Percentiles rank a stretch among this genome's conserved stretches.
Evolutionary conservation across 2,113 vertebrate species (phyloP).

Genomic region (Ophthalmolycus amberensis): DNA sequence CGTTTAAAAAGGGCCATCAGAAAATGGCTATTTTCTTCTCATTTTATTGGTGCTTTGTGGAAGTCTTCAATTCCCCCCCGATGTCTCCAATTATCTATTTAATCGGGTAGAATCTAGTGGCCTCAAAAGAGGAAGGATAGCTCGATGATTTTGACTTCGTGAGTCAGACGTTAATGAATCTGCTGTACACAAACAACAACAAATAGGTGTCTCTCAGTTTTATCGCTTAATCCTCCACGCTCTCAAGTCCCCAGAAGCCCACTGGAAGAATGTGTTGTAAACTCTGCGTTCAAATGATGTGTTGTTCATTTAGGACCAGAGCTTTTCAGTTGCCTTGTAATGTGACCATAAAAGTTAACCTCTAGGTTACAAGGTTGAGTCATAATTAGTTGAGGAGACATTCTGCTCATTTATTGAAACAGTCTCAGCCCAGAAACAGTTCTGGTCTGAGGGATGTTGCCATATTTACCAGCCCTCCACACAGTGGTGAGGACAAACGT

Average conservation of each 20-base stretch:
- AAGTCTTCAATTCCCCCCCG: constrained; percentile 30
- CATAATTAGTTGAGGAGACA: constrained; percentile 50
- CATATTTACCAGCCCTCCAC: constrained; percentile 52
- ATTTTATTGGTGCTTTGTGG: constrained; percentile 40
- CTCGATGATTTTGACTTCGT: background rate
- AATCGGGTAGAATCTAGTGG: constrained; percentile 21
- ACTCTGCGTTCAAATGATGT: constrained; percentile 2
- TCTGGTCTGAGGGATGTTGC: constrained; percentile 42
- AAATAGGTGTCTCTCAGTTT: background rate
- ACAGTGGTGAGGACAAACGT: constrained; percentile 31
- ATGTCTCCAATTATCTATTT: constrained; percentile 47
- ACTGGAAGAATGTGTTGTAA: constrained; percentile 16
- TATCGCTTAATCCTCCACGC: constrained; percentile 2
- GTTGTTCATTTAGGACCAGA: constrained; percentile 10
- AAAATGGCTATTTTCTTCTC: constrained; percentile 43
- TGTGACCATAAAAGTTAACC: constrained; percentile 18
- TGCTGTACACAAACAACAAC: background rate
- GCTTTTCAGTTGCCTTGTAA: constrained; percentile 19
- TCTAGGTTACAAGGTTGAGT: constrained; percentile 43
- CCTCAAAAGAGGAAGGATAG: background rate
- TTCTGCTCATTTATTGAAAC: constrained; percentile 53
- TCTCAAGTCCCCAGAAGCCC: background rate
- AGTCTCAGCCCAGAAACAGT: constrained; percentile 36
- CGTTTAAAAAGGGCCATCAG: constrained; percentile 54
- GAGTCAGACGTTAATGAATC: background rate